Conservation (phyloP, 2,888 invertebrate species). For the Dryobota labecula region DNA sequence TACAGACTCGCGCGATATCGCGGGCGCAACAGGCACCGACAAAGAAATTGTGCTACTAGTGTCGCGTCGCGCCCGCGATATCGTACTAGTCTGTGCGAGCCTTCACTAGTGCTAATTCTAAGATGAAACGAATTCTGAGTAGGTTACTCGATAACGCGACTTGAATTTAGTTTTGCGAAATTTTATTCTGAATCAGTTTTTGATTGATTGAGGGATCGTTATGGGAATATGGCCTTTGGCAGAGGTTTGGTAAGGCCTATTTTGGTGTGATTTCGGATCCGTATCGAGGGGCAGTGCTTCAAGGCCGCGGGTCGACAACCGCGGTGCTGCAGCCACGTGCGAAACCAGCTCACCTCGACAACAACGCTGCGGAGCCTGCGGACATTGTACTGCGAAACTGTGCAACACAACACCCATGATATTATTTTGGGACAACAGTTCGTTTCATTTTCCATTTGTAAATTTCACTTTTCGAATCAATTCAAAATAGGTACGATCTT, state of each 20-base stretch:
- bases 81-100: too few relatives aligned
- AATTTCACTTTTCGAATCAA: constrained; percentile 5
- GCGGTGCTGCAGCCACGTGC: constrained; percentile 82
- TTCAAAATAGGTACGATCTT: background rate
- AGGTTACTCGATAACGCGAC: constrained; percentile 38
- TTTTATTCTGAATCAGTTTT: constrained; percentile 67
- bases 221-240: constrained; percentile 64
- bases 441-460: constrained; percentile 19
- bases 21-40: too few relatives aligned
- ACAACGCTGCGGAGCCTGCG: constrained; percentile 62
- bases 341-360: constrained; percentile 84
- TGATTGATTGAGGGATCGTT: constrained; percentile 49
- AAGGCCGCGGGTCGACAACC: constrained; percentile 88
- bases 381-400: constrained; percentile 24
- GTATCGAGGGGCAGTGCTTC: constrained; percentile 78
- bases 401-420: constrained; percentile 45
- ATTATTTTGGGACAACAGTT: constrained; percentile 37
- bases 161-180: constrained; percentile 63
- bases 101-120: constrained; percentile 15
- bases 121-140: constrained; percentile 43
- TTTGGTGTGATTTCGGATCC: constrained; percentile 65
- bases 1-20: too few relatives aligned
- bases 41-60: too few relatives aligned
- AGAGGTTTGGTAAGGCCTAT: constrained; percentile 63
- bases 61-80: too few relatives aligned